These are phyloP conservation scores for Dryocosmus kuriphilus DNA, from an alignment of 2,888 invertebrate genomes.

Conservation along the genomic window DNA sequence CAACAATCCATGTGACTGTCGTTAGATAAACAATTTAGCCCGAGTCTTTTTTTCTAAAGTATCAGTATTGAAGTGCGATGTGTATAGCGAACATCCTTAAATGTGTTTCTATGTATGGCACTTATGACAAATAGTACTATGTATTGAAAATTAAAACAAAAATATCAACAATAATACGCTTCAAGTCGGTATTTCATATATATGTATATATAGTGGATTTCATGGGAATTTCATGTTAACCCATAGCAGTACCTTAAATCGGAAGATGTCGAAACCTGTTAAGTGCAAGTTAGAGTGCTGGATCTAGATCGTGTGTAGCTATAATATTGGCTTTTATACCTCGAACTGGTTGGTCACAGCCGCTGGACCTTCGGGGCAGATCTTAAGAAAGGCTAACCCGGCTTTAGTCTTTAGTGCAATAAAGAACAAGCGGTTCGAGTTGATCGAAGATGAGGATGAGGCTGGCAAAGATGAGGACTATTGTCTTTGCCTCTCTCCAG, in stretches of 20 bases:
- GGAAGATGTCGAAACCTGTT: slow-evolving; percentile 35
- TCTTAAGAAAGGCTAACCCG: slow-evolving; percentile 9
- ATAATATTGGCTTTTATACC: slow-evolving; percentile 37
- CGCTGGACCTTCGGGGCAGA: slow-evolving; percentile 31
- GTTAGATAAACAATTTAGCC: too few relatives aligned
- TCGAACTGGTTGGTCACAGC: slow-evolving; percentile 32
- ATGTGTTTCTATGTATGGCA: too few relatives aligned
- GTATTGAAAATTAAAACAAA: background rate
- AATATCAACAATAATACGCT: background rate
- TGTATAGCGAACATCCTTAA: too few relatives aligned
- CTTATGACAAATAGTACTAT: too few relatives aligned
- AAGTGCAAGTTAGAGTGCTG: slow-evolving; percentile 24
- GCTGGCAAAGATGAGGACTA: slow-evolving; percentile 36
- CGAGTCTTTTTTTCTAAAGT: too few relatives aligned
- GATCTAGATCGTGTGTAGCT: slow-evolving; percentile 32
- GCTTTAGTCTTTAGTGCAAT: slow-evolving; percentile 8
- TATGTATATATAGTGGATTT: background rate
- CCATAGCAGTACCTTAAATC: slow-evolving; percentile 29
- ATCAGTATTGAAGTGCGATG: too few relatives aligned
- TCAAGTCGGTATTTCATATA: background rate
- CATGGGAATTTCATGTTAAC: slow-evolving; percentile 10
- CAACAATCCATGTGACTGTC: too few relatives aligned
- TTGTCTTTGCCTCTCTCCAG: slow-evolving; percentile 52
- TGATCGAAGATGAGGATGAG: slow-evolving; percentile 35
- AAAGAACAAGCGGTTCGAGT: slow-evolving; percentile 21